A percentile compares a stretch with the other conserved stretches of the same genome.
phyloP scores from a whole-genome alignment of 2,797 vertebrate genomes.

The Epinephelus coioides region DNA sequence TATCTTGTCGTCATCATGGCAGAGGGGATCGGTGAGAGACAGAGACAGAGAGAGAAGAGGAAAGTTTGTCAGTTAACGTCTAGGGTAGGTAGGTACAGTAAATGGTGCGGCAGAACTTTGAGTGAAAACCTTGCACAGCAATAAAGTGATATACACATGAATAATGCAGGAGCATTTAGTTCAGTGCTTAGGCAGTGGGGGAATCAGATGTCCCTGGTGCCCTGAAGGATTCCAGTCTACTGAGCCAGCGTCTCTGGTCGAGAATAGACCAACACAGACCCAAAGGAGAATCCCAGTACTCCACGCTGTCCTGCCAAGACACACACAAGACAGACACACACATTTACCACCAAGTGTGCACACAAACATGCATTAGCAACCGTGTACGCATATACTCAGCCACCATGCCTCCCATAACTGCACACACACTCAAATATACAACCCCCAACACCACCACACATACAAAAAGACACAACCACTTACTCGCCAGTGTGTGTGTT shows the following conservation, averaged over 20 bases:
- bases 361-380: conserved; percentile 39
- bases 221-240: conserved; percentile 84
- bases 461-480: conserved; percentile 1
- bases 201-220: conserved; percentile 84
- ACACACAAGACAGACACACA: conserved; percentile 35
- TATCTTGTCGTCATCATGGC: conserved; percentile 51
- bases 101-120: conserved; percentile 79
- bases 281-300: conserved; percentile 71
- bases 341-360: conserved; percentile 50
- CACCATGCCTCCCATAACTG: conserved; percentile 22
- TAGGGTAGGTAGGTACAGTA: conserved; percentile 66
- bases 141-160: conserved; percentile 88
- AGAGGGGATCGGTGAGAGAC: conserved; percentile 26
- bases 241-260: conserved; percentile 84
- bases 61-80: conserved; percentile 72
- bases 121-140: conserved; percentile 85
- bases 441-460: neutral
- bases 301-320: conserved; percentile 56
- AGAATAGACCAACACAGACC: conserved; percentile 74
- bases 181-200: conserved; percentile 81
- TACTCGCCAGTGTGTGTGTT: conserved; percentile 18
- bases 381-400: conserved; percentile 21
- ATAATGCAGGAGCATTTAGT: conserved; percentile 88
- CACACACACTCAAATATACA: conserved; percentile 22
- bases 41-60: conserved; percentile 8